Base-by-base conservation (phyloP, 1,140 invertebrate genomes). In the Apis cerana region DNA sequence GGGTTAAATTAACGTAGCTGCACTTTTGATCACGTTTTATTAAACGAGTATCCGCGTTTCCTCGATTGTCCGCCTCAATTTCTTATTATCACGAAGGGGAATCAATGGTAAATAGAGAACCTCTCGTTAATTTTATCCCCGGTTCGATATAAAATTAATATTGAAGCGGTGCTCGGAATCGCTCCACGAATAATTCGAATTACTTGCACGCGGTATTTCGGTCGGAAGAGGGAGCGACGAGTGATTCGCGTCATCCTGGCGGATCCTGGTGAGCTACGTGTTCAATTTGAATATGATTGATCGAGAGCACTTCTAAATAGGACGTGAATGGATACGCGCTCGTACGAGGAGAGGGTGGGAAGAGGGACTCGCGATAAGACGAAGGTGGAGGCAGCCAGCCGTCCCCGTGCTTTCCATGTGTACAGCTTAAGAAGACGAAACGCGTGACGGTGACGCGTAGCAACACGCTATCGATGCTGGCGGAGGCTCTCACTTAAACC, bases 211-310 rank as follows among this genome's bases (percentile, higher is more conserved):
- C 13, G 12, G 65, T 11, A 19, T 79, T 62, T 68, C 56, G 27
- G 10, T 7, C 33, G 52, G 19, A 9, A 33, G n/a, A 43, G 8
- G 23, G 21, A 11, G 33, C 52, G 21, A 15, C 33, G 4, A 33
- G 33, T 33, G 9, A 52, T 23, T 17, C 54, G 33, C 82, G 65
- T 43, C 64, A n/a, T 71, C 69, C 43, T 61, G 56, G 56, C 23
- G 75, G 64, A 58, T 86, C 56, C 70, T 84, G 64, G 85, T 48
- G 75, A 77, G 78, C 58, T 58, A 65, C 61, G 62, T 52, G 76
- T 81, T 89, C 84, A 81, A 90, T 92, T 88, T 91, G 90, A 92
- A 90, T 90, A 91, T 92, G 92, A 92, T 92, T 92, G 91, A 92
- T 92, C 79, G 89, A 92, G 89, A 91, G 90, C 83, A 89, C 83